Evolutionary conservation across 2,888 invertebrate species (phyloP), one percentile per base, ranked within the genome.

Genomic region (Epirrita christyi): DNA sequence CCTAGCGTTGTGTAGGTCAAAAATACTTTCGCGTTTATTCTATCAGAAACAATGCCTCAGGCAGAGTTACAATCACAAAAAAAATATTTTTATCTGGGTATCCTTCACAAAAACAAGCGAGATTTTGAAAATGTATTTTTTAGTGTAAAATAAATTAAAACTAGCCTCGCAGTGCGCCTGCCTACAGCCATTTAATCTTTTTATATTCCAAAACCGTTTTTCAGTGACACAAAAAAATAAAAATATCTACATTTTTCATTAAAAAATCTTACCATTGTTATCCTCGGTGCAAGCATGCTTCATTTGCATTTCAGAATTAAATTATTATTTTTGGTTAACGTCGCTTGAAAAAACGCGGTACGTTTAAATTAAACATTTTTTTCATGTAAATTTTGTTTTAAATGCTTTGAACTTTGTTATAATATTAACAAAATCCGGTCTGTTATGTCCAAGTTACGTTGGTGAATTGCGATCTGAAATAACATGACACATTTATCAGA

Each of bases 281-380:
- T 55, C 51, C 59, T 50, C 45, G 10, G 46, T 62, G 59, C 65
- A 64, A 46, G 65, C 68, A 69, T 59, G 57, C 36, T 47, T 59
- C 59, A 63, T 66, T 67, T 61, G 61, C 69, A 65, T 73, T 66
- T 64, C 55, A 59, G 64, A 76, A 73, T 75, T 65, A 65, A 50
- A 71, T 73, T 64, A 59, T 46, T 36, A 49, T 54, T 49, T 47
- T 40, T 54, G 43, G 49, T 43, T 42, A 47, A 40, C 41, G 37
- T 41, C 49, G 55, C 55, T 49, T 54, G n/a, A n/a, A n/a, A 14
- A 59, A 60, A 37, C 11, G 27, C 14, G 36, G 15, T 15, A 40
- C 21, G 2, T 21, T 21, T 55, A 44, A 55, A 59, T 55, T 46
- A 54, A 34, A 42, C 32, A 50, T 49, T 32, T 43, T 53, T 47